These are phyloP conservation scores for Vipera latastei DNA, from an alignment of 2,797 vertebrate species.

Conservation along the genomic window DNA sequence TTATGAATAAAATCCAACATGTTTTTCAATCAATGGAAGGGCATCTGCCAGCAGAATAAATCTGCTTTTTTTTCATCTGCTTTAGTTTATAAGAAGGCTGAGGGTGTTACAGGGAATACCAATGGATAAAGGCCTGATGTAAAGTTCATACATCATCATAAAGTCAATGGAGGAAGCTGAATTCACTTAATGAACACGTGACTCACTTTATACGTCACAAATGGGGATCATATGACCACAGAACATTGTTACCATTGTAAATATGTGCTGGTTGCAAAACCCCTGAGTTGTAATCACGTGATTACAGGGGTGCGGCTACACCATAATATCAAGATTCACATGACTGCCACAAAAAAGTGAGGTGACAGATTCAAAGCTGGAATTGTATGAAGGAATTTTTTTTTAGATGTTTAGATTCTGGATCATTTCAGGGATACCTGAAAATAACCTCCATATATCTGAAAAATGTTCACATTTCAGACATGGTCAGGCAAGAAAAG, in stretches of 20 bases:
- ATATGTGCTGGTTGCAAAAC: not conserved
- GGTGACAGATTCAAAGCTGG: not conserved
- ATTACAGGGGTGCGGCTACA: not conserved
- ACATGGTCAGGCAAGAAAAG: not conserved
- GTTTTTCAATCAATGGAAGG: not conserved
- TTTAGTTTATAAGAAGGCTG: not conserved
- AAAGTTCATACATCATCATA: not conserved
- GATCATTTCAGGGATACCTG: not conserved
- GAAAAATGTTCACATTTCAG: not conserved
- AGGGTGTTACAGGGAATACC: not conserved
- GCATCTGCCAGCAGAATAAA: not conserved
- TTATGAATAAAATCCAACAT: not conserved
- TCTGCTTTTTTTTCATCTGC: no score
- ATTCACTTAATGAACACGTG: not conserved
- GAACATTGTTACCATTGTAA: not conserved
- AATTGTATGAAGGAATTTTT: not conserved
- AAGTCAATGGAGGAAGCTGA: not conserved
- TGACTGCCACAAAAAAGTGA: not conserved
- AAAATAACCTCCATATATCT: not conserved
- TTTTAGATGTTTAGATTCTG: not conserved
- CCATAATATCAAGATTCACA: not conserved
- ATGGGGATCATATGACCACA: not conserved
- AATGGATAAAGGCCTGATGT: not conserved
- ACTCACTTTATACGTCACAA: not conserved
- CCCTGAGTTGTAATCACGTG: not conserved